Base-by-base conservation (phyloP, 2,888 invertebrate species). In the Cataglyphis livida region DNA sequence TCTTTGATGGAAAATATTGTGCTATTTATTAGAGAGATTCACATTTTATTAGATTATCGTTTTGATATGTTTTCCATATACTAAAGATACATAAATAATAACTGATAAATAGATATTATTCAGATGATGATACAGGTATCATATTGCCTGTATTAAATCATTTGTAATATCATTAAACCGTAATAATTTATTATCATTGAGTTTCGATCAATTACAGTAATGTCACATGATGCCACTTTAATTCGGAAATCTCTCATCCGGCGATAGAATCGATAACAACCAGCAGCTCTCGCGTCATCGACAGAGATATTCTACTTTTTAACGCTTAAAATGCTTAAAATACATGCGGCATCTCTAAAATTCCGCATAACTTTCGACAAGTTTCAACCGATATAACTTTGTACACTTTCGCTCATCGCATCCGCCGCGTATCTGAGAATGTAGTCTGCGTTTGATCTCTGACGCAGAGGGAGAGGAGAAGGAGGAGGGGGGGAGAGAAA, bases 361-460 rank as follows among this genome's bases (percentile, higher is more conserved):
- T 44, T 59, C n/a, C 59, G 59, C 57, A 12, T 35, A 79, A 79
- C 59, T 79, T 78, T 79, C 78, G 71, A 44, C 59, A 79, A 79
- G 70, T 79, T 79, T 44, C 59, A 41, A 44, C 35, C 73, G 71
- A 79, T n/a, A n/a, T 79, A 79, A 79, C 44, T 79, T 71, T 21
- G 57, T 71, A 59, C 78, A 79, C 78, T 71, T 71, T 59, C 54
- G 76, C 38, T 54, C 76, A 66, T 76, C 75, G 51, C 70, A 12
- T 21, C 15, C 28, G 68, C n/a, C 57, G 54, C 28, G 41, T 68
- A 66, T 78, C 76, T 57, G 71, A 41, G 57, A 79, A 59, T 59
- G 59, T 71, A 71, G 71, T 44, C 44, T 59, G 59, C 78, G 71
- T 79, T 79, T 71, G 78, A 79, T 70, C 71, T 71, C 78, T 32